Percentiles rank a stretch among this genome's conserved stretches.
Evolutionary conservation across 2,888 invertebrate species (phyloP).

Genomic region (Anodontia alba): DNA sequence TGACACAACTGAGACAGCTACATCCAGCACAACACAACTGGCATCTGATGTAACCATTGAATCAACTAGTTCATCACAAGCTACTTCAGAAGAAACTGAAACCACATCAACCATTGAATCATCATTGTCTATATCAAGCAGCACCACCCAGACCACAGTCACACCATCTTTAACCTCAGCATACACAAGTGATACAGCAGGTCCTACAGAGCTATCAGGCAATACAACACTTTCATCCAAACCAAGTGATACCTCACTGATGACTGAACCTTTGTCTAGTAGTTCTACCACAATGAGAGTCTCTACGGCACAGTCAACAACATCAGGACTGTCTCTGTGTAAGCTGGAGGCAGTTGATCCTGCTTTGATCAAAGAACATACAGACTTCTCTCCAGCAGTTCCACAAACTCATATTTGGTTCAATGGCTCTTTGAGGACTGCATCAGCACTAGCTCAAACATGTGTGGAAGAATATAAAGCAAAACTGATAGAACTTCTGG

Average conservation of each 20-base stretch:
- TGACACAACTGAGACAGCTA: neutral
- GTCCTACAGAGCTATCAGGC: constrained; percentile 7
- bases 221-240: constrained; percentile 12
- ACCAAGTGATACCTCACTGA: constrained; percentile 24
- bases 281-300: neutral
- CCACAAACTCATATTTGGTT: constrained; percentile 11
- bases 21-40: neutral
- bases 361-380: neutral
- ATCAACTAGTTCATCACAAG: neutral
- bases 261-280: constrained; percentile 13
- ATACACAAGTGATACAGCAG: neutral
- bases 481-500: neutral
- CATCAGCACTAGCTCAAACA: neutral
- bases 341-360: neutral
- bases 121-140: constrained; percentile 20
- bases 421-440: neutral
- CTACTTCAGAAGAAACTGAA: neutral
- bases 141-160: constrained; percentile 20
- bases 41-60: neutral
- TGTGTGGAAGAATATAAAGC: constrained; percentile 18
- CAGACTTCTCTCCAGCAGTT: neutral
- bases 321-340: constrained; percentile 3
- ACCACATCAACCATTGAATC: constrained; percentile 20
- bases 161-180: neutral
- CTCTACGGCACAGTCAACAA: neutral